phyloP scores from a whole-genome alignment of 2,113 vertebrate genomes.

The Leptocoma aspasia region DNA sequence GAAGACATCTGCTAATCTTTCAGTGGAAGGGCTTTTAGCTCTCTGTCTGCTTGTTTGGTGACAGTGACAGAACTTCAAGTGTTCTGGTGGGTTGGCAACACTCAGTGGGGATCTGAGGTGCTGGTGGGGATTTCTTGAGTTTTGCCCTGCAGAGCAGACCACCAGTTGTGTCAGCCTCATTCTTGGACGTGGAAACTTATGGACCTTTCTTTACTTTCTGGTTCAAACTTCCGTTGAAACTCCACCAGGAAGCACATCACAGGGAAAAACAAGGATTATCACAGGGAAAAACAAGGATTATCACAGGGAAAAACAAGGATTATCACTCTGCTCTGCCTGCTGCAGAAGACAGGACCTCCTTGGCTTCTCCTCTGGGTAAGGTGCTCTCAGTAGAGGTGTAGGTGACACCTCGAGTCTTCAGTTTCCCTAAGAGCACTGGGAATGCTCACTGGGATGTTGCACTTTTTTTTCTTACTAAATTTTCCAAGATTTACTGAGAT shows the following conservation, averaged over 20 bases:
- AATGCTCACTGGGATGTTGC: neutral
- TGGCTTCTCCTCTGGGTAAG: neutral
- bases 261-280: neutral
- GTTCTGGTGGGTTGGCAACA: neutral
- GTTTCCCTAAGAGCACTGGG: neutral
- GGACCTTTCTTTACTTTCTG: neutral
- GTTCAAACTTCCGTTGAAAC: neutral
- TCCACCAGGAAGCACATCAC: neutral
- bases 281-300: neutral
- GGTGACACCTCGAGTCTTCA: neutral
- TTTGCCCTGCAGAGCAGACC: neutral
- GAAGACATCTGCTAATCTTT: neutral
- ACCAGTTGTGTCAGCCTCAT: neutral
- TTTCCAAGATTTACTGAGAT: neutral
- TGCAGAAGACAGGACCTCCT: neutral
- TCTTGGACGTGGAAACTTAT: neutral
- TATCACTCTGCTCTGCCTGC: neutral
- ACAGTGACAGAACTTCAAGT: neutral
- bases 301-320: neutral
- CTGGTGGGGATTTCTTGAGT: neutral
- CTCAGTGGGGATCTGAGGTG: neutral
- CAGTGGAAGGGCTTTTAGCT: neutral
- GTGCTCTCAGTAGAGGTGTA: neutral
- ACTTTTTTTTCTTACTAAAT: neutral
- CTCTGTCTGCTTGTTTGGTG: neutral